phyloP scores from a whole-genome alignment of 2,888 invertebrate genomes.

The Sisyra nigra region DNA sequence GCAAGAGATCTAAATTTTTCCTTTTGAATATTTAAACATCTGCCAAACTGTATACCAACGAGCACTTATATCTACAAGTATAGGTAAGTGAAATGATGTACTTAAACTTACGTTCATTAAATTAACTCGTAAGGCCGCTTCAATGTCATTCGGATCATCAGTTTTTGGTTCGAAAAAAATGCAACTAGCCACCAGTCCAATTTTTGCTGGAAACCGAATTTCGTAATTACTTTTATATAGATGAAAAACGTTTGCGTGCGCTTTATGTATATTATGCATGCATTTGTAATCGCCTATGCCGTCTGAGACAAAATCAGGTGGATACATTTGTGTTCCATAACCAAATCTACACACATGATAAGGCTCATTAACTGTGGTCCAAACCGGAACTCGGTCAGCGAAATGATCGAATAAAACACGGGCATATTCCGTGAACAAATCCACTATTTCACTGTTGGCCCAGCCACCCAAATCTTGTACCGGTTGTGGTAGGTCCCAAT shows the following conservation, averaged over 20 bases:
- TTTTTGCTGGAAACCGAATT: background rate
- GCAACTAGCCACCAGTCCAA: background rate
- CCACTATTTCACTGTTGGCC: constrained; percentile 31
- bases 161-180: background rate
- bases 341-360: constrained; percentile 11
- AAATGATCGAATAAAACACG: constrained; percentile 22
- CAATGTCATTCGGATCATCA: background rate
- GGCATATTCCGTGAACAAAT: constrained; percentile 36
- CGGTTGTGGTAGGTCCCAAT: constrained; percentile 36
- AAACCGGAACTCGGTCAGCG: constrained; percentile 13
- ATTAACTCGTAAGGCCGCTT: background rate
- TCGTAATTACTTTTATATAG: constrained; percentile 36
- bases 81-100: too few relatives aligned
- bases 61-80: too few relatives aligned
- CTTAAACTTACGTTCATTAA: background rate
- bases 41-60: too few relatives aligned
- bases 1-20: too few relatives aligned
- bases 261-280: constrained; percentile 42
- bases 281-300: constrained; percentile 46
- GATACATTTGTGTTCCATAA: constrained; percentile 32
- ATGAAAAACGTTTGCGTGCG: constrained; percentile 49
- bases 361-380: constrained; percentile 16
- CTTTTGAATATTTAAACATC: too few relatives aligned
- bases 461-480: constrained; percentile 28
- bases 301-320: constrained; percentile 35